A percentile compares a stretch with the other conserved stretches of the same genome.
These are phyloP conservation scores for Acrocephalus arundinaceus DNA, from an alignment of 2,113 vertebrate genomes.

Conservation along the genomic window DNA sequence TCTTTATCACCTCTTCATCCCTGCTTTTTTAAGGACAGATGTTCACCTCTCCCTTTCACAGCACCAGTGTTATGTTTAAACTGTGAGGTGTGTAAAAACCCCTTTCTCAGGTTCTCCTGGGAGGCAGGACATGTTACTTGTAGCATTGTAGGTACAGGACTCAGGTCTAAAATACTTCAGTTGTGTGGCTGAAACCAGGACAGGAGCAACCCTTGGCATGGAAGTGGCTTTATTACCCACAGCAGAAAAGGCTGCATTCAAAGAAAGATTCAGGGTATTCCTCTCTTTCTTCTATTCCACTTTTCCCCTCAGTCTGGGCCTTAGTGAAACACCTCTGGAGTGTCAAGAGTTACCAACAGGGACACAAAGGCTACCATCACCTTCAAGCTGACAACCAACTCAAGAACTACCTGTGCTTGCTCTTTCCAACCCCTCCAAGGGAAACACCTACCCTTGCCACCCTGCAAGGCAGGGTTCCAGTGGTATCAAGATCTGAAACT, in stretches of 20 bases:
- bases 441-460: not conserved
- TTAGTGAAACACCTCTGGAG: not conserved
- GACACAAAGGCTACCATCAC: not conserved
- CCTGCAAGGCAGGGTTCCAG: not conserved
- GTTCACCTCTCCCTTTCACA: not conserved
- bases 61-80: not conserved
- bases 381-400: not conserved
- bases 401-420: not conserved
- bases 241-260: not conserved
- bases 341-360: not conserved
- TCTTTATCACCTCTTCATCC: not conserved
- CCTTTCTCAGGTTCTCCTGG: not conserved
- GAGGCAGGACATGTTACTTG: not conserved
- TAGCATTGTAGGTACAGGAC: not conserved
- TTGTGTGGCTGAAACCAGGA: not conserved
- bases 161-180: not conserved
- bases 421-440: not conserved
- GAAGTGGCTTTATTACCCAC: not conserved
- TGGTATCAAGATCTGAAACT: not conserved
- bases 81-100: not conserved
- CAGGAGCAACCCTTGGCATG: not conserved
- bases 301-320: not conserved
- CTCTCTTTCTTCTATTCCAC: not conserved
- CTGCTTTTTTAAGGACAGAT: not conserved
- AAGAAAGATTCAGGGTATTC: not conserved